Evolutionary conservation across 2,888 invertebrate species (phyloP).

Genomic region (Philopedon plagiatum): DNA sequence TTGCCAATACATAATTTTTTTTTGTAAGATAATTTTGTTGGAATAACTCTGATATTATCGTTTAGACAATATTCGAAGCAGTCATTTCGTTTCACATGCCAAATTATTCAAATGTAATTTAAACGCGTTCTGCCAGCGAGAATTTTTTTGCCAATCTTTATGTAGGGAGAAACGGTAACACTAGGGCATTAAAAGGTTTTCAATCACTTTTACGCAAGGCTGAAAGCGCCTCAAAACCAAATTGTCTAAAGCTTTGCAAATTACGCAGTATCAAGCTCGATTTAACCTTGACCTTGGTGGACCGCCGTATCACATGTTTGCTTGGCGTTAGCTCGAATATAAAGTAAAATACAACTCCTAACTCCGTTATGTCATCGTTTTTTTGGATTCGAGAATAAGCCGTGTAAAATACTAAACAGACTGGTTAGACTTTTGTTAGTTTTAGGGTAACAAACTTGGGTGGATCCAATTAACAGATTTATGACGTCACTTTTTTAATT

Average conservation of each 20-base stretch:
- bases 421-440: background rate
- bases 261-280: slow-evolving; percentile 35
- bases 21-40: slow-evolving; percentile 13
- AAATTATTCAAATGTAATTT: background rate
- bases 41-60: background rate
- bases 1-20: slow-evolving; percentile 36
- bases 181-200: background rate
- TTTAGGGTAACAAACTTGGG: too few species aligned
- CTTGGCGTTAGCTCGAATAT: slow-evolving; percentile 31
- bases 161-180: background rate
- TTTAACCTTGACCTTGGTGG: slow-evolving; percentile 43
- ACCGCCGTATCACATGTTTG: slow-evolving; percentile 36
- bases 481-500: too few species aligned
- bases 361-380: slow-evolving; percentile 34
- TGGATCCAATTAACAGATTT: too few species aligned
- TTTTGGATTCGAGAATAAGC: slow-evolving; percentile 13
- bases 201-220: slow-evolving; percentile 3
- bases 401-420: slow-evolving; percentile 1
- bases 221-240: slow-evolving; percentile 17
- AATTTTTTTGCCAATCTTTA: background rate
- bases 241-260: slow-evolving; percentile 14
- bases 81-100: background rate
- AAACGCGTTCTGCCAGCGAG: background rate
- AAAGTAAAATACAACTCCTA: slow-evolving; percentile 31
- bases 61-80: background rate